A percentile compares a stretch with the other conserved stretches of the same genome.
phyloP scores from a whole-genome alignment of 1,140 invertebrate genomes.

The Drosophila sulfurigaster region DNA sequence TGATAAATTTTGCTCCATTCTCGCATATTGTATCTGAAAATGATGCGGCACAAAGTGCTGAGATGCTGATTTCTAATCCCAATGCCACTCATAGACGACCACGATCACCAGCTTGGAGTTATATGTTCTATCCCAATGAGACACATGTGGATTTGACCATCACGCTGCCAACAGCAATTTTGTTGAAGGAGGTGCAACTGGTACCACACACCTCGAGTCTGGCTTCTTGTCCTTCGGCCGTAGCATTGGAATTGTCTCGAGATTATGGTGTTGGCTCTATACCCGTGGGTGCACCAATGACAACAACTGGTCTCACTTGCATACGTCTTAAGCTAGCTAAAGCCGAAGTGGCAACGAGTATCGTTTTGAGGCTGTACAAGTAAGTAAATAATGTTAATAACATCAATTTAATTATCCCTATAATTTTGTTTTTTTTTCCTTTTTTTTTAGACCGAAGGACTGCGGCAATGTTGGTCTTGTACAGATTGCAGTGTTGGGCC shows the following conservation, averaged over 20 bases:
- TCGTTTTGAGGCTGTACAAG: conserved; percentile 86
- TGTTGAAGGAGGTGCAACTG: conserved; percentile 95
- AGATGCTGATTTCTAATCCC: conserved; percentile 92
- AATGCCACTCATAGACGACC: conserved; percentile 92
- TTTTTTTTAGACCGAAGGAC: conserved; percentile 92
- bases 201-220: conserved; percentile 94
- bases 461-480: conserved; percentile 94
- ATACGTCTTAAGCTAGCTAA: conserved; percentile 93
- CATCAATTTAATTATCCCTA: background rate
- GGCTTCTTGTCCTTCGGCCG: conserved; percentile 95
- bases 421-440: conserved; percentile 81
- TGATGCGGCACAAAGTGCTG: conserved; percentile 94
- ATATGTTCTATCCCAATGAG: conserved; percentile 97
- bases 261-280: conserved; percentile 87
- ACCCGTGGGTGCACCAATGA: conserved; percentile 88
- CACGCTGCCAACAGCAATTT: conserved; percentile 94
- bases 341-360: conserved; percentile 91
- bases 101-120: conserved; percentile 94
- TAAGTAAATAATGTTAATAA: conserved; percentile 27
- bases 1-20: conserved; percentile 95
- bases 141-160: conserved; percentile 94
- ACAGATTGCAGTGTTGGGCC: conserved; percentile 94
- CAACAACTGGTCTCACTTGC: conserved; percentile 93
- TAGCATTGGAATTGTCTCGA: conserved; percentile 91
- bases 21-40: conserved; percentile 92